phyloP scores from a whole-genome alignment of 2,113 vertebrate species.

The Meriones unguiculatus region DNA sequence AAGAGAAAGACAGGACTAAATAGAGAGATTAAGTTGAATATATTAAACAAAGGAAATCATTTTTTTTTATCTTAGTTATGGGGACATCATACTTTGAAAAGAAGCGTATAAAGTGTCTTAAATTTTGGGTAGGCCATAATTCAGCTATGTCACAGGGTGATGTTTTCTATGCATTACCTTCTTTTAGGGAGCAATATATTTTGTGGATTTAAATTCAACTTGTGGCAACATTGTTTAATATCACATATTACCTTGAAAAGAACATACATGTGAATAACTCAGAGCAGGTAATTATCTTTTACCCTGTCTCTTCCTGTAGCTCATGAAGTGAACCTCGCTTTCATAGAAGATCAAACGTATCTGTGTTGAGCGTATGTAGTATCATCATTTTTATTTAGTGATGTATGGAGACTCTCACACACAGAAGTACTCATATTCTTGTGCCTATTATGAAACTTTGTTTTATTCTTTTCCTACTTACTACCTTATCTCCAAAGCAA shows the following conservation, averaged over 20 bases:
- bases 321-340: neutral
- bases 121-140: neutral
- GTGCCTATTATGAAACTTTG: neutral
- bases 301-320: neutral
- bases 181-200: neutral
- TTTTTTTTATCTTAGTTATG: constrained; percentile 26
- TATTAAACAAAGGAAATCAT: neutral
- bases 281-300: constrained; percentile 16
- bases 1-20: neutral
- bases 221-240: constrained; percentile 1
- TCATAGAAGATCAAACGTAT: constrained; percentile 16
- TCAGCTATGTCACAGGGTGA: neutral
- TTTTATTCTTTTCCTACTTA: constrained; percentile 5
- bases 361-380: neutral
- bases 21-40: neutral
- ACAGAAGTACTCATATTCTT: neutral
- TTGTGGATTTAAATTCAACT: neutral
- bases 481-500: neutral
- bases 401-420: neutral
- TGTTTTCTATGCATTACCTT: neutral
- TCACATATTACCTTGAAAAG: constrained; percentile 3
- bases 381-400: neutral
- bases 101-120: neutral
- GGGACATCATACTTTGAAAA: neutral
- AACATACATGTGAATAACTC: neutral